These are phyloP conservation scores for Prunella fulvescens DNA, from an alignment of 2,113 vertebrate genomes.

Conservation along the genomic window DNA sequence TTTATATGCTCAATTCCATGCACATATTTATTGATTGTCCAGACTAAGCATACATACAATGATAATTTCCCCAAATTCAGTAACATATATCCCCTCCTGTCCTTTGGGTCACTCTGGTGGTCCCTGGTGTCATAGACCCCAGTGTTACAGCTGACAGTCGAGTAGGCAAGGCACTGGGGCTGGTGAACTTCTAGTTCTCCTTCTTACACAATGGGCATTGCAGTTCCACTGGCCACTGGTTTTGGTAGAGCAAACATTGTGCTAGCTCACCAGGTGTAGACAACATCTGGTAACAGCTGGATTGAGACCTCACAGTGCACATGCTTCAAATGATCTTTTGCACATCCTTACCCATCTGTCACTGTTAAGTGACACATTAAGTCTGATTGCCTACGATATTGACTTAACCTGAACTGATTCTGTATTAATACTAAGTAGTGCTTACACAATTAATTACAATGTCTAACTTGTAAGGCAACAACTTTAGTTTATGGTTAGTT, in stretches of 20 bases:
- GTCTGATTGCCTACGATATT: not conserved
- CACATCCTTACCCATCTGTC: not conserved
- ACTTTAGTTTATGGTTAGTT: not conserved
- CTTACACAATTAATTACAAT: not conserved
- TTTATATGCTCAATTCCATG: not conserved
- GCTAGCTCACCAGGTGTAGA: not conserved
- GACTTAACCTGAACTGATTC: not conserved
- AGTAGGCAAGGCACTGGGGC: not conserved
- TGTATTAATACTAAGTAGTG: not conserved
- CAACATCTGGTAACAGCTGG: not conserved
- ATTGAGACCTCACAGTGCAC: not conserved
- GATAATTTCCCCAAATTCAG: not conserved
- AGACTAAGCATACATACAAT: too few relatives aligned
- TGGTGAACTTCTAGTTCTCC: not conserved
- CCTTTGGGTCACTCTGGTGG: not conserved
- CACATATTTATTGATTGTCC: not conserved
- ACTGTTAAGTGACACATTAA: not conserved
- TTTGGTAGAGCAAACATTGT: not conserved
- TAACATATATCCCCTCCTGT: not conserved
- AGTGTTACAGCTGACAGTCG: rapidly evolving
- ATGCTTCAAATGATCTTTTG: not conserved
- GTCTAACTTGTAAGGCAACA: not conserved
- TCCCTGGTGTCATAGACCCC: not conserved
- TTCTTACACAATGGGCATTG: not conserved
- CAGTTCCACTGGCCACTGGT: not conserved